A percentile compares a stretch with the other conserved stretches of the same genome.
These are phyloP conservation scores for Meteorus sp. DNA, from an alignment of 1,140 invertebrate species.

Conservation along the genomic window DNA sequence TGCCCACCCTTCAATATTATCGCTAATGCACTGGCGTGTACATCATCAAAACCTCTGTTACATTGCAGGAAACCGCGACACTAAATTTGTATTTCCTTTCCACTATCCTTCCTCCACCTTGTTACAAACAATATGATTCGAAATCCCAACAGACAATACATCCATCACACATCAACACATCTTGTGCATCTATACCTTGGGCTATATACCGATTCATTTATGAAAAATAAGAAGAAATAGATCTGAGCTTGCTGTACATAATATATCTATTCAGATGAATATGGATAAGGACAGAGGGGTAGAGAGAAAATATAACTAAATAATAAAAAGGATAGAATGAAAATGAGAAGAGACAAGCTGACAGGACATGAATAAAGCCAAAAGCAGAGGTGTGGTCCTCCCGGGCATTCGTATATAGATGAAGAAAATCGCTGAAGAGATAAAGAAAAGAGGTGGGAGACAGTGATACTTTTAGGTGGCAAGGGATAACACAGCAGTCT, in stretches of 20 bases:
- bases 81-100: constrained; percentile 13
- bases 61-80: constrained; percentile 35
- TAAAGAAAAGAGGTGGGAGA: constrained; percentile 35
- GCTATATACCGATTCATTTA: too few relatives aligned
- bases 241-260: too few relatives aligned
- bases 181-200: too few relatives aligned
- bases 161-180: too few relatives aligned
- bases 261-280: too few relatives aligned
- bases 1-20: too few relatives aligned
- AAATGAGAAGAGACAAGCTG: constrained; percentile 35
- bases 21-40: too few relatives aligned
- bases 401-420: constrained; percentile 47
- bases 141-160: neutral
- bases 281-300: constrained; percentile 3
- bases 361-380: constrained; percentile 55
- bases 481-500: neutral
- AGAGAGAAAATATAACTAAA: constrained; percentile 2
- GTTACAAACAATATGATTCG: neutral
- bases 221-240: too few relatives aligned
- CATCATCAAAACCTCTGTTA: constrained; percentile 35
- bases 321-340: constrained; percentile 28
- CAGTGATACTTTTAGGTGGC: too few relatives aligned
- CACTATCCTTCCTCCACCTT: too few relatives aligned
- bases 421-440: constrained; percentile 54
- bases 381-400: constrained; percentile 56